phyloP scores from a whole-genome alignment of 1,140 invertebrate species.

The Acyrthosiphon pisum region DNA sequence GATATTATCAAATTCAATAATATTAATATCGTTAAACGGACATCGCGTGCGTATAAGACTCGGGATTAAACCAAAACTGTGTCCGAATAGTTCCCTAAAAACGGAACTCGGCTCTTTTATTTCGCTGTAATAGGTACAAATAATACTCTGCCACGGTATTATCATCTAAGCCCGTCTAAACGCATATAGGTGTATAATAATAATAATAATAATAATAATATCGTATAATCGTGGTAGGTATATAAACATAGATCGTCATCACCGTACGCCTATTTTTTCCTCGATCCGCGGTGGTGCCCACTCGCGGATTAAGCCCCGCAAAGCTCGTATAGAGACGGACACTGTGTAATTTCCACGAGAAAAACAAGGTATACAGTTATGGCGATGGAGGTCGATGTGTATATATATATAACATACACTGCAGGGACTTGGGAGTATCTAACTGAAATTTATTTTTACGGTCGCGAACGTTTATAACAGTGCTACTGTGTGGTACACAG shows the following conservation, averaged over 20 bases:
- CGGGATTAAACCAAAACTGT: background rate
- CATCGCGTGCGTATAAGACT: no score
- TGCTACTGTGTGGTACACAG: no score
- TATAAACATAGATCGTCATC: background rate
- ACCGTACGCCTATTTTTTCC: background rate
- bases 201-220: background rate
- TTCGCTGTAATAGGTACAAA: background rate
- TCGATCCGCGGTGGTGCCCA: background rate
- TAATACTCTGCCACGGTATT: background rate
- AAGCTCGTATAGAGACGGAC: background rate
- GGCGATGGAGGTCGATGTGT: background rate
- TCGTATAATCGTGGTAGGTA: background rate
- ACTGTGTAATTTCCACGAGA: background rate
- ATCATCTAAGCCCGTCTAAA: background rate
- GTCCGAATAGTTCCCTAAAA: background rate
- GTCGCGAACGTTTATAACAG: background rate
- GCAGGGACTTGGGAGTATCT: background rate
- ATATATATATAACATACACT: no score
- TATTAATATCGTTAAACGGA: no score
- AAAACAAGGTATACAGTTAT: background rate
- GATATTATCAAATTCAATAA: no score
- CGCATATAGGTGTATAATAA: background rate
- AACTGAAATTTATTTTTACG: conserved; percentile 14
- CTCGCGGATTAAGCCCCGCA: background rate
- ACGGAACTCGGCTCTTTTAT: background rate